phyloP scores from a whole-genome alignment of 2,113 vertebrate species.

The Chaenogobius annularis region DNA sequence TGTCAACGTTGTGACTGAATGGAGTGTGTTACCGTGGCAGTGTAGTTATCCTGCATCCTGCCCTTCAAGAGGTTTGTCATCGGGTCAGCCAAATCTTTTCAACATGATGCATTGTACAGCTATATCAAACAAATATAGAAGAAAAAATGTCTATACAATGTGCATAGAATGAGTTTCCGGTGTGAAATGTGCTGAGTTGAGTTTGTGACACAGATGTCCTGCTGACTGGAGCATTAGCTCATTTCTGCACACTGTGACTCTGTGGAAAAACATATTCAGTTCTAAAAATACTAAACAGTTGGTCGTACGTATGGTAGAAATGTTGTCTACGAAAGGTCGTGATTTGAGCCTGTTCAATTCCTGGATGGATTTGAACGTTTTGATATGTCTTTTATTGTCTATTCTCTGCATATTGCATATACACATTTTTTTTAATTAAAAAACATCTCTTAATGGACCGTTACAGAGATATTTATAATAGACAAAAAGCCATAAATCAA shows the following conservation, averaged over 20 bases:
- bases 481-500: too few species aligned
- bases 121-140: neutral
- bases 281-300: slow-evolving; percentile 4
- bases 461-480: too few species aligned
- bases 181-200: neutral
- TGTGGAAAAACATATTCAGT: neutral
- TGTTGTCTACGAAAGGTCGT: neutral
- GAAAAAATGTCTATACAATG: neutral
- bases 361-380: neutral
- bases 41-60: neutral
- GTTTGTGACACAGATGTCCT: slow-evolving; percentile 2
- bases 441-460: too few species aligned
- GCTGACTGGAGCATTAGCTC: neutral
- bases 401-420: too few species aligned
- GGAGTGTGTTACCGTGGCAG: neutral
- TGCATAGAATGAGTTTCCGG: neutral
- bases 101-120: neutral
- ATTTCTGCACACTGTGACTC: neutral
- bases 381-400: neutral
- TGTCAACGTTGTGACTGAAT: too few species aligned
- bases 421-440: too few species aligned
- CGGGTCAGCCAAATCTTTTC: neutral
- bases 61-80: neutral
- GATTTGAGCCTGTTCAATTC: neutral
- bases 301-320: neutral